phyloP scores from a whole-genome alignment of 2,113 vertebrate genomes.

The Pholis gunnellus region DNA sequence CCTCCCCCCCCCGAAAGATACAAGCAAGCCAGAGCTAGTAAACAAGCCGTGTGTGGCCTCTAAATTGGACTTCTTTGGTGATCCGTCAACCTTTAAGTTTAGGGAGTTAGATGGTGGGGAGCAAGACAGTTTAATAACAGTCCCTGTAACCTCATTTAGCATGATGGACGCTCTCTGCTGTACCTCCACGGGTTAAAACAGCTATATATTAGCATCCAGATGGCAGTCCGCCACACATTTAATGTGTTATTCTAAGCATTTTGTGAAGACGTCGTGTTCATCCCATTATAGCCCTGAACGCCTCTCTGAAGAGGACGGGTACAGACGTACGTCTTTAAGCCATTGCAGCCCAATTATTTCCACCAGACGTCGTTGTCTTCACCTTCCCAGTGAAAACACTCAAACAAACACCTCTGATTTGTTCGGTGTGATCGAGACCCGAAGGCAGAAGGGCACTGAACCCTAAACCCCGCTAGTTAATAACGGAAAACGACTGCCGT shows the following conservation, averaged over 20 bases:
- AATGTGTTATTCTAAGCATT: slow-evolving; percentile 2
- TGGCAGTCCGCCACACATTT: slow-evolving; percentile 5
- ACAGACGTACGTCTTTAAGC: not conserved
- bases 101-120: slow-evolving; percentile 29
- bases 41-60: not conserved
- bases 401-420: slow-evolving; percentile 1
- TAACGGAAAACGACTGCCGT: not conserved
- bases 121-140: slow-evolving; percentile 50
- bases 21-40: not conserved
- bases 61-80: slow-evolving; percentile 12
- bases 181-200: slow-evolving; percentile 5
- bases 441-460: not conserved
- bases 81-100: slow-evolving; percentile 41
- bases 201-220: slow-evolving; percentile 17
- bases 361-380: not conserved
- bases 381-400: not conserved
- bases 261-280: slow-evolving; percentile 32
- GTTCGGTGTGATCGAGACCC: not conserved
- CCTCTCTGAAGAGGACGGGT: not conserved
- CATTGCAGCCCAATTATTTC: not conserved
- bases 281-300: slow-evolving; percentile 30
- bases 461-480: slow-evolving; percentile 16
- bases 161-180: slow-evolving; percentile 53
- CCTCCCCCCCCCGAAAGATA: not conserved
- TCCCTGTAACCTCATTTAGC: slow-evolving; percentile 54